A percentile compares a stretch with the other conserved stretches of the same genome.
These are phyloP conservation scores for Oasisia sp. DNA, from an alignment of 2,888 invertebrate species.

Conservation along the genomic window DNA sequence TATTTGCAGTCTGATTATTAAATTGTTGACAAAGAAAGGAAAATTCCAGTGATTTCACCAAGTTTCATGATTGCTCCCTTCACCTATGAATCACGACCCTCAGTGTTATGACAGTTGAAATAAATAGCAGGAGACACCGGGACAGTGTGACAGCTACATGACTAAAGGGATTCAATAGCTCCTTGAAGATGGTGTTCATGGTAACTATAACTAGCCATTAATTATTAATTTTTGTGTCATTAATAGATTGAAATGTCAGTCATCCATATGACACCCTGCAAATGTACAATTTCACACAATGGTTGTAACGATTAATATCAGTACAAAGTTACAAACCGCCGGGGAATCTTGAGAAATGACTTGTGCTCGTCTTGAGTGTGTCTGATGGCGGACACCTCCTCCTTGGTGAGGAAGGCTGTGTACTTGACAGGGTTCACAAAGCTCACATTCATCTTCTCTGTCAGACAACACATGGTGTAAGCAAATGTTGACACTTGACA, in stretches of 20 bases:
- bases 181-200: no score
- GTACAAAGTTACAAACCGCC: constrained; percentile 70
- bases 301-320: not conserved
- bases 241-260: not conserved
- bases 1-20: no score
- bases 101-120: no score
- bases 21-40: no score
- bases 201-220: no score
- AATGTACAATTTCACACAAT: not conserved
- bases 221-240: not conserved
- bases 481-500: no score
- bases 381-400: constrained; percentile 66
- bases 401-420: constrained; percentile 72
- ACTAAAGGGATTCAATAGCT: no score
- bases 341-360: constrained; percentile 80
- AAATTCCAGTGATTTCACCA: no score
- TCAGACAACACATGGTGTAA: constrained; percentile 64
- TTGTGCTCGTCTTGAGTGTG: constrained; percentile 64
- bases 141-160: no score
- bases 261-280: not conserved
- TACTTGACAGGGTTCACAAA: constrained; percentile 73
- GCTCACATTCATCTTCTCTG: constrained; percentile 87
- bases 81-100: no score
- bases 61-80: no score
- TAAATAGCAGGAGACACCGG: no score